These are phyloP conservation scores for Bugulina stolonifera DNA, from an alignment of 2,888 invertebrate genomes.

Conservation along the genomic window DNA sequence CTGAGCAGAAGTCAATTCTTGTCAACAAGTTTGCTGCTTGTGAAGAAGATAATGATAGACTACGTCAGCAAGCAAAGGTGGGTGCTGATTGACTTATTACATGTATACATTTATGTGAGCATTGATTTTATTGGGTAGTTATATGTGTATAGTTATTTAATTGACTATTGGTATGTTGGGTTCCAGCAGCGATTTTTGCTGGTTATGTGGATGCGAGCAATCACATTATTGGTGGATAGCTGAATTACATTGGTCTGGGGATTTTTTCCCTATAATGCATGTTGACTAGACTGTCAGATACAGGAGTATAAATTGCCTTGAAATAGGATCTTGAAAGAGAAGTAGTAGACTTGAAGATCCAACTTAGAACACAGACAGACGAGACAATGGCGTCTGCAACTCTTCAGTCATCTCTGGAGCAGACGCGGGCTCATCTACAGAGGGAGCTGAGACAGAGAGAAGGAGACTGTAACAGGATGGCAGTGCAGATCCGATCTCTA, in stretches of 20 bases:
- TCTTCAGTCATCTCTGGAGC: slow-evolving; percentile 46
- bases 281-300: too few relatives aligned
- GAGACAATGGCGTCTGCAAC: slow-evolving; percentile 42
- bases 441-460: slow-evolving; percentile 50
- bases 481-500: slow-evolving; percentile 44
- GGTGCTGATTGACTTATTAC: not conserved
- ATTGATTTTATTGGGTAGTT: too few relatives aligned
- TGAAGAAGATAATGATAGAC: slow-evolving; percentile 42
- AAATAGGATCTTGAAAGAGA: slow-evolving; percentile 16
- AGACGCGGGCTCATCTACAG: slow-evolving; percentile 49
- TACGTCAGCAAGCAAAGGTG: slow-evolving; percentile 21
- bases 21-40: slow-evolving; percentile 43
- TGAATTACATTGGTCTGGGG: too few relatives aligned
- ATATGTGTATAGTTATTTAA: too few relatives aligned
- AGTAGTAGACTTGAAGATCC: slow-evolving; percentile 5
- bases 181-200: too few relatives aligned
- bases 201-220: too few relatives aligned
- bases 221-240: too few relatives aligned
- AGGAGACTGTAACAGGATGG: slow-evolving; percentile 50
- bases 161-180: too few relatives aligned
- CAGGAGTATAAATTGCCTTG: too few relatives aligned
- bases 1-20: slow-evolving; percentile 47
- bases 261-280: too few relatives aligned
- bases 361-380: slow-evolving; percentile 31
- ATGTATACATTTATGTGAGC: too few relatives aligned